Conservation (phyloP, 2,888 invertebrate genomes). For the Scaptomyza cyrtandrae region DNA sequence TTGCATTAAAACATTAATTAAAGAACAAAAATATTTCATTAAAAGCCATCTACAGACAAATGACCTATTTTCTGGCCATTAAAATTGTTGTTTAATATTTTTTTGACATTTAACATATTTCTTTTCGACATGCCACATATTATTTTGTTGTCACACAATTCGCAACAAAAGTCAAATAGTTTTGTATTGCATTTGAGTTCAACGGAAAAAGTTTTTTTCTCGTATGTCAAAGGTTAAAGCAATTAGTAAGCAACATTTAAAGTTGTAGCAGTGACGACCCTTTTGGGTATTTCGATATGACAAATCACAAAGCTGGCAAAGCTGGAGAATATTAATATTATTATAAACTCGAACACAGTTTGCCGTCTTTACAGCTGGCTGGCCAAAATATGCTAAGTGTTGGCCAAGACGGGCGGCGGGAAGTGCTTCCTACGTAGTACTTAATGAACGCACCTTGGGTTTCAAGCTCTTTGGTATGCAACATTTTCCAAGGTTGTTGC, state of each 20-base stretch:
- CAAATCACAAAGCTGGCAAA: constrained; percentile 49
- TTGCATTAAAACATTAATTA: neutral
- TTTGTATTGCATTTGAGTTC: constrained; percentile 21
- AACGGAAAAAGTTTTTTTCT: constrained; percentile 33
- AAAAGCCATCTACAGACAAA: neutral
- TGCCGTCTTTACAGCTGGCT: constrained; percentile 10
- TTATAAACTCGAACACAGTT: constrained; percentile 27
- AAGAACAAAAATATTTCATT: neutral
- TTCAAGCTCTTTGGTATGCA: constrained; percentile 68
- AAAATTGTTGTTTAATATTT: neutral
- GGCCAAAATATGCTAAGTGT: constrained; percentile 50
- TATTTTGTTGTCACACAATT: neutral
- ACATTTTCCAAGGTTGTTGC: constrained; percentile 66
- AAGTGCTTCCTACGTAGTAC: constrained; percentile 35
- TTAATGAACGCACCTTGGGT: constrained; percentile 67
- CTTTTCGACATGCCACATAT: neutral
- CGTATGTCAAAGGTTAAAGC: constrained; percentile 60
- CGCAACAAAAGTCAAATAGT: constrained; percentile 6
- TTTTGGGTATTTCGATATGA: constrained; percentile 36
- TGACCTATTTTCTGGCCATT: neutral
- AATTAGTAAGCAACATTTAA: constrained; percentile 55
- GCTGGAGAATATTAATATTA: constrained; percentile 18
- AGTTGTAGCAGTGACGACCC: neutral
- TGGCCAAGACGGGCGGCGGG: constrained; percentile 25
- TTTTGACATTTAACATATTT: constrained; percentile 24